Evolutionary conservation across 2,797 vertebrate species (phyloP).

Genomic region (Avahi laniger): DNA sequence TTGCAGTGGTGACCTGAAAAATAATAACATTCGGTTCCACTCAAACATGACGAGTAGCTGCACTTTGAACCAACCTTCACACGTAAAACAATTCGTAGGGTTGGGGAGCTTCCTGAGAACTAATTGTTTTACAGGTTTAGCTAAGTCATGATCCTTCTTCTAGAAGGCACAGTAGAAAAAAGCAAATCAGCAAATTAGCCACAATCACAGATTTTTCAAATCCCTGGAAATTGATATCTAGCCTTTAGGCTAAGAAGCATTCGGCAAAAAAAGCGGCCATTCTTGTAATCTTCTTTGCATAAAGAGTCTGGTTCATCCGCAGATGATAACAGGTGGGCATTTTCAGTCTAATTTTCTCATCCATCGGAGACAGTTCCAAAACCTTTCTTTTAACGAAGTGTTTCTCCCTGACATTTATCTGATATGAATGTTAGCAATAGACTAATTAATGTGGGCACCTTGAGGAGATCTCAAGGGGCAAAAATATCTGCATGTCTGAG

Average conservation of each 20-base stretch:
- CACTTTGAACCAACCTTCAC: background rate
- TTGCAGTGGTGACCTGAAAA: background rate
- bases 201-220: conserved; percentile 40
- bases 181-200: conserved; percentile 5
- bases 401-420: conserved; percentile 56
- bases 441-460: conserved; percentile 57
- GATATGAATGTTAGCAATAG: conserved; percentile 43
- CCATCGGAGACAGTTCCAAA: conserved; percentile 17
- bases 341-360: conserved; percentile 51
- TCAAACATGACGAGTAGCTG: background rate
- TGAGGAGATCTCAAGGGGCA: conserved; percentile 58
- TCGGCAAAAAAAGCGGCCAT: background rate
- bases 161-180: background rate
- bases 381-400: background rate
- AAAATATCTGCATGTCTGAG: conserved; percentile 9
- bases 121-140: background rate
- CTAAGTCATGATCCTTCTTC: background rate
- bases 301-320: background rate
- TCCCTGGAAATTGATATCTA: conserved; percentile 40
- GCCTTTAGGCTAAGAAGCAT: conserved; percentile 50
- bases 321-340: background rate
- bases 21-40: background rate
- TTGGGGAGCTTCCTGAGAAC: background rate
- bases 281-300: conserved; percentile 58
- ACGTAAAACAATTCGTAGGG: background rate